These are phyloP conservation scores for Plagiodera versicolora DNA, from an alignment of 2,888 invertebrate genomes.

Conservation along the genomic window DNA sequence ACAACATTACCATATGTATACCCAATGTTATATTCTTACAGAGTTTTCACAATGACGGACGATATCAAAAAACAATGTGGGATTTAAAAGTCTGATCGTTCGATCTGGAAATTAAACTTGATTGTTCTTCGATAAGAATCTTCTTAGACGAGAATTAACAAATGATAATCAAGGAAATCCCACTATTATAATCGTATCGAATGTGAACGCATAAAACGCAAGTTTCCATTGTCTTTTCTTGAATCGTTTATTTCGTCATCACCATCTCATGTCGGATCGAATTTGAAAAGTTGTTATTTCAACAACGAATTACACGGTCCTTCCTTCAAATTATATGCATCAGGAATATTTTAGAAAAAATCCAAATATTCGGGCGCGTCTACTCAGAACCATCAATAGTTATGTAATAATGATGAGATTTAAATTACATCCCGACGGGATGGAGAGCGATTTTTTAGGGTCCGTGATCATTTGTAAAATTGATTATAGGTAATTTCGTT, in stretches of 20 bases:
- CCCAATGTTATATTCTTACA: too few species aligned
- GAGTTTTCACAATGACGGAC: not conserved
- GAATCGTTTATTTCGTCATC: constrained; percentile 9
- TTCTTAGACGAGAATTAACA: not conserved
- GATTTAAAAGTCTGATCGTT: not conserved
- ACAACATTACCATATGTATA: too few species aligned
- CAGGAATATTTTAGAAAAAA: not conserved
- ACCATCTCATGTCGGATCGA: not conserved
- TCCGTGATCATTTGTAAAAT: constrained; percentile 38
- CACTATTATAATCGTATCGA: constrained; percentile 5
- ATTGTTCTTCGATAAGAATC: constrained; percentile 1
- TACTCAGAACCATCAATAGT: constrained; percentile 24
- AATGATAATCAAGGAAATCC: constrained; percentile 16
- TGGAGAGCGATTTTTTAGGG: constrained; percentile 31
- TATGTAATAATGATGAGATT: constrained; percentile 42
- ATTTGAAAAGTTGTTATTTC: not conserved
- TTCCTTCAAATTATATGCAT: not conserved
- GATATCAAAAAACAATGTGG: not conserved
- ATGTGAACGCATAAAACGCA: constrained; percentile 18
- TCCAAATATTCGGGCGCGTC: constrained; percentile 3
- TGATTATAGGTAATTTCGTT: constrained; percentile 45
- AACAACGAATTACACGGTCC: too few species aligned
- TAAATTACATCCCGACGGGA: constrained; percentile 39
- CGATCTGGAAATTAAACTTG: not conserved
- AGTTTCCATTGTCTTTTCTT: constrained; percentile 17